Conservation (phyloP, 2,113 vertebrate genomes). For the Gobio gobio region DNA sequence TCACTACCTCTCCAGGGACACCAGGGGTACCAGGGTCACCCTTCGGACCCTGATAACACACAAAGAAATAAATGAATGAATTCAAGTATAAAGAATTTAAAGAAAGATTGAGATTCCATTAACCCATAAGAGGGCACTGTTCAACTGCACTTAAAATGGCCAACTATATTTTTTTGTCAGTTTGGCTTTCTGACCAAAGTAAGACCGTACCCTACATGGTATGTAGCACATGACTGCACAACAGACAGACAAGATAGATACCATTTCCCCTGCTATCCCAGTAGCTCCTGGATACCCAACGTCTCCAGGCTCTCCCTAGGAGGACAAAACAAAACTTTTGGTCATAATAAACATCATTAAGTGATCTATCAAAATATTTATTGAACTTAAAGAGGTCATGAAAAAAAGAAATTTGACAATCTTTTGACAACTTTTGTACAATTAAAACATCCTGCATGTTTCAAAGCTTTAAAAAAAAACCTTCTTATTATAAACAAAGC, state of each 20-base stretch:
- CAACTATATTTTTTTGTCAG: not conserved
- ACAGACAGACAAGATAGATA: slow-evolving; percentile 36
- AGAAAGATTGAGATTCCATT: not conserved
- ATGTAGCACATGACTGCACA: not conserved
- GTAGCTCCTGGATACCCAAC: slow-evolving; percentile 63
- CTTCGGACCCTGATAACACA: slow-evolving; percentile 68
- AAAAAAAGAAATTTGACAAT: too few relatives aligned
- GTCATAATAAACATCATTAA: not conserved
- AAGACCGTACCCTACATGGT: not conserved
- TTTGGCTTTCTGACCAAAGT: not conserved
- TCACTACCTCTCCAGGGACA: slow-evolving; percentile 68
- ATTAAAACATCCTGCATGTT: too few relatives aligned
- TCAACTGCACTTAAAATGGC: not conserved
- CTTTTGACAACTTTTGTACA: too few relatives aligned
- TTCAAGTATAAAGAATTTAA: not conserved
- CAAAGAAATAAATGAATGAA: slow-evolving; percentile 20
- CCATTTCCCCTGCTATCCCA: slow-evolving; percentile 64
- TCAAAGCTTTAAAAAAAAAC: too few relatives aligned
- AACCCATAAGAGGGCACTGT: not conserved
- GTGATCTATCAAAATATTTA: not conserved
- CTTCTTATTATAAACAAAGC: too few relatives aligned
- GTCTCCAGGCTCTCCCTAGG: slow-evolving; percentile 68
- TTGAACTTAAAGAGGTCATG: not conserved
- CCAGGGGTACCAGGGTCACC: slow-evolving; percentile 67
- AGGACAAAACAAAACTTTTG: not conserved